These are phyloP conservation scores for Muscicapa adusta DNA, from an alignment of 2,113 vertebrate species.

Conservation along the genomic window DNA sequence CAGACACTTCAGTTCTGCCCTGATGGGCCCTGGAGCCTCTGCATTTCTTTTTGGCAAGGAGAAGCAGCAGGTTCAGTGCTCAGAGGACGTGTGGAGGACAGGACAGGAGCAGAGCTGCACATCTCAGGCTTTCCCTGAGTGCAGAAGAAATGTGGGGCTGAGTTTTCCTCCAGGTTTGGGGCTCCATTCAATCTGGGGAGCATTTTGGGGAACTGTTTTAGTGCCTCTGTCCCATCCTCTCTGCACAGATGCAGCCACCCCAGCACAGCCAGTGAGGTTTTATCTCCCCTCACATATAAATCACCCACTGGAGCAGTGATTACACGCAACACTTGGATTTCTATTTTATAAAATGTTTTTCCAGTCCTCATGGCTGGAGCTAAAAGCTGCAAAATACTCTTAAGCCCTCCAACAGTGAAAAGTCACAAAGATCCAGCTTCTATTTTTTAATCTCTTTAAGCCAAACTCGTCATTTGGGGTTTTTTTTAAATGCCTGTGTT, in stretches of 20 bases:
- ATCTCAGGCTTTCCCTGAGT: background rate
- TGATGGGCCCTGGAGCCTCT: background rate
- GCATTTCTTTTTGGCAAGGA: background rate
- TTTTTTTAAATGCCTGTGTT: background rate
- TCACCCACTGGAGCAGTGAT: background rate
- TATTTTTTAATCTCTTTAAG: slow-evolving; percentile 23
- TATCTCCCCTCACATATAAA: background rate
- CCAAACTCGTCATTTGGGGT: background rate
- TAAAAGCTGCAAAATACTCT: background rate
- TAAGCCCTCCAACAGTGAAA: slow-evolving; percentile 13
- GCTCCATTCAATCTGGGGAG: background rate
- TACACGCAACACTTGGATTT: background rate
- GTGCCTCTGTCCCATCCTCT: background rate
- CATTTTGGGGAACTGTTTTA: background rate
- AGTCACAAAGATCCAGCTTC: background rate
- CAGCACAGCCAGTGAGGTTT: background rate
- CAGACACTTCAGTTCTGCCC: background rate
- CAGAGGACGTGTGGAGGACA: background rate
- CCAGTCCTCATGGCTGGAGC: background rate
- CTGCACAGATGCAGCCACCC: background rate
- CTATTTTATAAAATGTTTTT: background rate
- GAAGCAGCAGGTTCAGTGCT: background rate
- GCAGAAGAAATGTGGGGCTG: background rate
- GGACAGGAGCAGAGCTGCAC: background rate
- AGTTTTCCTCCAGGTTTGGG: background rate